A percentile compares a stretch with the other conserved stretches of the same genome.
Conservation (phyloP, 2,888 invertebrate species). For the Melieria picta region DNA sequence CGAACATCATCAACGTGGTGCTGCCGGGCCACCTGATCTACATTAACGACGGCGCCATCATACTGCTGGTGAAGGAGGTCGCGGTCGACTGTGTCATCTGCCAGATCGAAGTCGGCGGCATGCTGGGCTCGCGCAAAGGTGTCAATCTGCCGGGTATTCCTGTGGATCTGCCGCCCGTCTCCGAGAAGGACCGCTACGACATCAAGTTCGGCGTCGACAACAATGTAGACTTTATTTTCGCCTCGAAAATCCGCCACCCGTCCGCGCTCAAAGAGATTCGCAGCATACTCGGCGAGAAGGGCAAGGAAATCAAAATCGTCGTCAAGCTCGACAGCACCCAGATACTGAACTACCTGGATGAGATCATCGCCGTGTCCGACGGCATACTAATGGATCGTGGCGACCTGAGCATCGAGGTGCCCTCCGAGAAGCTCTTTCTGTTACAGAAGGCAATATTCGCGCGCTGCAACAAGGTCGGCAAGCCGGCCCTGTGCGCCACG, state of each 20-base stretch:
- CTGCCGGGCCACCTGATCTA: constrained; percentile 84
- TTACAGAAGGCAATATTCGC: constrained; percentile 97
- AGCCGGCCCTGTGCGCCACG: constrained; percentile 96
- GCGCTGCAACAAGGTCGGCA: constrained; percentile 90
- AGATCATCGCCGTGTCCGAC: constrained; percentile 89
- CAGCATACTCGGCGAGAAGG: constrained; percentile 82
- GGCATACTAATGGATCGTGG: constrained; percentile 98
- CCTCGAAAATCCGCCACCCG: constrained; percentile 92
- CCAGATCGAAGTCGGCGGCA: constrained; percentile 91
- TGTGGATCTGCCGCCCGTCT: constrained; percentile 94
- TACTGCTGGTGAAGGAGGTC: constrained; percentile 81
- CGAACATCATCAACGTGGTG: constrained; percentile 90
- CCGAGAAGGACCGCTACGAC: constrained; percentile 92
- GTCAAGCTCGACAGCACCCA: constrained; percentile 98
- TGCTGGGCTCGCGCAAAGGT: constrained; percentile 91
- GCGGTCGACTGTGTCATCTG: constrained; percentile 74
- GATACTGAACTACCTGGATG: constrained; percentile 89
- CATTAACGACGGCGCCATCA: constrained; percentile 95
- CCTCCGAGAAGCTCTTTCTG: constrained; percentile 93
- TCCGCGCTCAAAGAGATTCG: constrained; percentile 86
- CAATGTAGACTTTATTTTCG: constrained; percentile 87
- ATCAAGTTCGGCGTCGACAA: constrained; percentile 88
- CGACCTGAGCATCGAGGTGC: constrained; percentile 96
- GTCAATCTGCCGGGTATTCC: constrained; percentile 93
- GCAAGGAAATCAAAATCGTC: constrained; percentile 90